Evolutionary conservation across 2,888 invertebrate species (phyloP), one percentile per base, ranked within the genome.

Genomic region (Drosophila phalerata): DNA sequence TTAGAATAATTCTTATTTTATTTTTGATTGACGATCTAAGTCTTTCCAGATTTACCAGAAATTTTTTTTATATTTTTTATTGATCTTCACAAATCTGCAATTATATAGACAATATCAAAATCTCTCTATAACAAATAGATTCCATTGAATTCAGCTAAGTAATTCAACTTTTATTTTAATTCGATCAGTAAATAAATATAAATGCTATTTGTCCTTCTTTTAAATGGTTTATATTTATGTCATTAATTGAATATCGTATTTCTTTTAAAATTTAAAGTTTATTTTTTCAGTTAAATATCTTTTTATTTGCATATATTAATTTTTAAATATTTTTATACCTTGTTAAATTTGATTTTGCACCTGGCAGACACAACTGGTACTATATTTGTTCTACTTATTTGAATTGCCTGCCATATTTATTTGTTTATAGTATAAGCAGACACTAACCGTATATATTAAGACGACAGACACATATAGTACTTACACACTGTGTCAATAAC

Each of bases 331-430:
- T 22, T 22, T 5, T 5, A 2, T 15, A 11, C 6, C 5, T 30
- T 3, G 5, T 34, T 53, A 3, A 40, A 42, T 42, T 40, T 40
- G 28, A 5, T n/a, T 56, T 34, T 25, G 15, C 58, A 48, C 48
- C n/a, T 43, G 55, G 25, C 40, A 47, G 45, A 40, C 22, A 51
- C 61, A 60, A 10, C 43, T 65, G 51, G n/a, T n/a, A 13, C 5
- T 40, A 53, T 52, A 66, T 62, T 66, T 53, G 25, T n/a, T 30
- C 10, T 19, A 25, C 4, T 5, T 28, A 25, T 17, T 42, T 53
- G 3, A 13, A 40, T 28, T 28, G 13, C 25, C 4, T 22, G 42
- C 10, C 25, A 34, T 48, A 42, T 64, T 57, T 57, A 32, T 25
- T 64, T 42, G n/a, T 19, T n/a, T 22, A 19, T 11, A 22, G 28